phyloP scores from a whole-genome alignment of 2,113 vertebrate genomes.

The Syngnathus floridae region DNA sequence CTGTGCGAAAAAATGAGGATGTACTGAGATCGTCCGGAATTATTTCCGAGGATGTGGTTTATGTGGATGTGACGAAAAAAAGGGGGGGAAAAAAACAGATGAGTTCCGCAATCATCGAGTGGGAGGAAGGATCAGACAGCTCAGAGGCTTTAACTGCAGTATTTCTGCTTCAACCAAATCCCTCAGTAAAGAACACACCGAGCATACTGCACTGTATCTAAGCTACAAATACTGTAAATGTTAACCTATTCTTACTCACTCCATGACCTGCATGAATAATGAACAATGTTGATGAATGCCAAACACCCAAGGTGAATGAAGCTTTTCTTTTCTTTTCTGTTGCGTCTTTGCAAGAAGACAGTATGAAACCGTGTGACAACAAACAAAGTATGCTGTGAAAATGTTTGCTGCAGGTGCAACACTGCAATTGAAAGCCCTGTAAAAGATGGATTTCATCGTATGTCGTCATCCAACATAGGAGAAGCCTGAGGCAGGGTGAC shows the following conservation, averaged over 20 bases:
- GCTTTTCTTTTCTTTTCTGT: not conserved
- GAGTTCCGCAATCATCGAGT: slow-evolving; percentile 41
- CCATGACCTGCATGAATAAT: not conserved
- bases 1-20: not conserved
- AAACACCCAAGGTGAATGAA: not conserved
- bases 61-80: slow-evolving; percentile 13
- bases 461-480: not conserved
- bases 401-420: not conserved
- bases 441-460: not conserved
- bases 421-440: not conserved
- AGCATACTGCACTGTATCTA: not conserved
- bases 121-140: slow-evolving; percentile 42
- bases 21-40: not conserved
- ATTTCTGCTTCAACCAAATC: slow-evolving; percentile 24
- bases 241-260: slow-evolving; percentile 3
- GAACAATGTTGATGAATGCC: not conserved
- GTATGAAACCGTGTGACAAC: not conserved
- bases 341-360: not conserved
- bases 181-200: slow-evolving; percentile 11
- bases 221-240: slow-evolving; percentile 3
- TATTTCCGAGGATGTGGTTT: slow-evolving; percentile 6
- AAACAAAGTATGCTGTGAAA: not conserved
- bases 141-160: slow-evolving; percentile 22
- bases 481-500: not conserved
- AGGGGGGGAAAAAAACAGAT: slow-evolving; percentile 14